Percentiles rank a stretch among this genome's conserved stretches.
These are phyloP conservation scores for Notolabrus celidotus DNA, from an alignment of 2,797 vertebrate species.

Conservation along the genomic window DNA sequence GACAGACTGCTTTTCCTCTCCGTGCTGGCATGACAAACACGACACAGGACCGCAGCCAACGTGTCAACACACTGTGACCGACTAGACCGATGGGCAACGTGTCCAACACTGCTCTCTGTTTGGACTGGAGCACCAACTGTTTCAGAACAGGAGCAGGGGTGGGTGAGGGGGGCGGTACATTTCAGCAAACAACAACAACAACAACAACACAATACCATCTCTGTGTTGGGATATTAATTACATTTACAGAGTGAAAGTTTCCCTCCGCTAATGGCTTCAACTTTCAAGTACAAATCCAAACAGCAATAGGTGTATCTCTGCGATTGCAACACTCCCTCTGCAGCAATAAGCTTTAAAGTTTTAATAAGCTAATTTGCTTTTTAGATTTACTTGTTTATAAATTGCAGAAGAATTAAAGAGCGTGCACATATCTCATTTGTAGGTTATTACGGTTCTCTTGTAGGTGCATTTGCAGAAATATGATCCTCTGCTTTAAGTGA, in stretches of 20 bases:
- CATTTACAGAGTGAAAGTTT: not conserved
- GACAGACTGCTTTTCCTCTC: slow-evolving; percentile 55
- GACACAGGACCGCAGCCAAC: slow-evolving; percentile 33
- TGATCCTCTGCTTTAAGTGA: not conserved
- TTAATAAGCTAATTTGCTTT: not conserved
- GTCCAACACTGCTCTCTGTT: slow-evolving; percentile 9
- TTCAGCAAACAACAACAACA: not conserved
- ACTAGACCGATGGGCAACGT: slow-evolving; percentile 31
- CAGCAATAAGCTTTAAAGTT: not conserved
- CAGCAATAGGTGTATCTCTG: too few species aligned
- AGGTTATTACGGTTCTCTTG: not conserved
- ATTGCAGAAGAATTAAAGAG: not conserved
- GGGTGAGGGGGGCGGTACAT: not conserved
- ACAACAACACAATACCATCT: not conserved
- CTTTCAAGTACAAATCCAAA: too few species aligned
- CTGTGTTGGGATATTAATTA: not conserved
- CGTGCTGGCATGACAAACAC: slow-evolving; percentile 29
- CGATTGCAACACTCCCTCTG: too few species aligned
- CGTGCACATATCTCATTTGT: not conserved
- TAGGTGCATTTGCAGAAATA: not conserved
- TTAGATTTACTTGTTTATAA: not conserved
- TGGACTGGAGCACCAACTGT: not conserved
- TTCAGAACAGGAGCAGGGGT: not conserved
- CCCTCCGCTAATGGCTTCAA: too few species aligned
- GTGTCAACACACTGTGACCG: slow-evolving; percentile 52